Conservation (phyloP, 2,888 invertebrate species). For the Hemithea aestivaria region DNA sequence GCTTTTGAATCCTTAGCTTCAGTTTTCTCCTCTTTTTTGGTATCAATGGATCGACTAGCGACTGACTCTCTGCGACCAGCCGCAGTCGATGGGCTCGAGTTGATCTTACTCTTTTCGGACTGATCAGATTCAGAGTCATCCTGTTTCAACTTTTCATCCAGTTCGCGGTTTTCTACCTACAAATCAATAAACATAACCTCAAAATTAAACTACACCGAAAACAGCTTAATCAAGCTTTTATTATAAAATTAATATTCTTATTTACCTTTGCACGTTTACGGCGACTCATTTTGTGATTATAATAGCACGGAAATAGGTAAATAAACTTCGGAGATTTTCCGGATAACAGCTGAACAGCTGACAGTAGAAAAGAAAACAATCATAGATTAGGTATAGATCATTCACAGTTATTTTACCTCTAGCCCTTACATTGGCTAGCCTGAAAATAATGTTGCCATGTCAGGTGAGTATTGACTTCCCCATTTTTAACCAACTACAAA, state of each 20-base stretch:
- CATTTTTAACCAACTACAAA: too few species aligned
- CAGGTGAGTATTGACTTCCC: too few species aligned
- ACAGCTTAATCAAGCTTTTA: constrained; percentile 22
- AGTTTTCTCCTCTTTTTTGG: constrained; percentile 50
- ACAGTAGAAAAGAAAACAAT: constrained; percentile 7
- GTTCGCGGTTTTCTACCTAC: constrained; percentile 75
- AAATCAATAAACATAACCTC: constrained; percentile 81
- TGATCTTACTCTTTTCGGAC: constrained; percentile 80
- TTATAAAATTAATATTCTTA: neutral
- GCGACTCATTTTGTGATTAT: constrained; percentile 79
- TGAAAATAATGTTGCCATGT: too few species aligned
- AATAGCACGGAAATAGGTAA: neutral
- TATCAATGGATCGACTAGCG: constrained; percentile 66
- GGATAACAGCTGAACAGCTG: constrained; percentile 5
- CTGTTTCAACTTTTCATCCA: constrained; percentile 83
- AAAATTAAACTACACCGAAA: constrained; percentile 22
- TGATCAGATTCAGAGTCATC: constrained; percentile 82
- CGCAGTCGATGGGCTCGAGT: constrained; percentile 76
- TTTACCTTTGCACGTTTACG: constrained; percentile 78
- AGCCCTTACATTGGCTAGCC: too few species aligned
- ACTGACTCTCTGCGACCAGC: constrained; percentile 73
- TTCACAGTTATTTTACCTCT: too few species aligned
- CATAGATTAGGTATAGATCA: neutral
- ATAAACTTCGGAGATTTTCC: constrained; percentile 8
- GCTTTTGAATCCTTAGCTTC: constrained; percentile 20